Percentiles rank a stretch among this genome's conserved stretches.
Evolutionary conservation across 2,888 invertebrate species (phyloP).

Genomic region (Lepidochrysops patricia): DNA sequence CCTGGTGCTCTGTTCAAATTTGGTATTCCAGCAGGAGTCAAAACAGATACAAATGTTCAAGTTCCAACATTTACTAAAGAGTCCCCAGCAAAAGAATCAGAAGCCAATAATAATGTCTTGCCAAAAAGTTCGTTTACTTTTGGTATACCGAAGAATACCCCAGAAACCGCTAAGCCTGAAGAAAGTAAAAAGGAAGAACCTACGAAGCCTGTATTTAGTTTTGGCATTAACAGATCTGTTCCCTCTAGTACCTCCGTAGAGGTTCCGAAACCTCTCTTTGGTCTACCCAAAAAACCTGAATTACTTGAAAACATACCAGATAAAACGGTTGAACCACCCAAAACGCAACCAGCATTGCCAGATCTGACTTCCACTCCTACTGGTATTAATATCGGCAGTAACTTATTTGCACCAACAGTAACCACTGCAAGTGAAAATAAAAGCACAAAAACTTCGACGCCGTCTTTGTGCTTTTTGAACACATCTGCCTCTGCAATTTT

Average conservation of each 20-base stretch:
- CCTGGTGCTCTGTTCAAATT: conserved; percentile 41
- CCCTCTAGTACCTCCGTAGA: conserved; percentile 17
- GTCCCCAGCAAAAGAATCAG: conserved; percentile 11
- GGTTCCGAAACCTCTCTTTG: conserved; percentile 20
- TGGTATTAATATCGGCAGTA: neutral
- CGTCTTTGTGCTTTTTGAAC: neutral
- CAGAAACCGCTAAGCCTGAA: conserved; percentile 26
- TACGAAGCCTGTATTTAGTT: conserved; percentile 38
- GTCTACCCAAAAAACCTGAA: neutral
- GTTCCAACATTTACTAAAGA: conserved; percentile 26
- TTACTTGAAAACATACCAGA: neutral
- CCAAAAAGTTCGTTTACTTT: conserved; percentile 39
- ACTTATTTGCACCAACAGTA: neutral
- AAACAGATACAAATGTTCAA: conserved; percentile 6
- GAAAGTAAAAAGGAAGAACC: conserved; percentile 24
- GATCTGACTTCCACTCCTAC: neutral
- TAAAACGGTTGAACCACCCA: neutral
- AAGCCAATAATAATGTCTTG: conserved; percentile 46
- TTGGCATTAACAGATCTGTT: conserved; percentile 42
- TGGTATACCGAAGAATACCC: conserved; percentile 33
- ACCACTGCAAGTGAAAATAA: conserved; percentile 14
- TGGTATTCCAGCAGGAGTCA: conserved; percentile 33
- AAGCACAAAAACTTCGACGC: neutral
- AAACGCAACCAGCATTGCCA: neutral
- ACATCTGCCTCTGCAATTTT: neutral